These are phyloP conservation scores for Allolobophora icterica DNA, from an alignment of 2,888 invertebrate genomes.

Conservation along the genomic window DNA sequence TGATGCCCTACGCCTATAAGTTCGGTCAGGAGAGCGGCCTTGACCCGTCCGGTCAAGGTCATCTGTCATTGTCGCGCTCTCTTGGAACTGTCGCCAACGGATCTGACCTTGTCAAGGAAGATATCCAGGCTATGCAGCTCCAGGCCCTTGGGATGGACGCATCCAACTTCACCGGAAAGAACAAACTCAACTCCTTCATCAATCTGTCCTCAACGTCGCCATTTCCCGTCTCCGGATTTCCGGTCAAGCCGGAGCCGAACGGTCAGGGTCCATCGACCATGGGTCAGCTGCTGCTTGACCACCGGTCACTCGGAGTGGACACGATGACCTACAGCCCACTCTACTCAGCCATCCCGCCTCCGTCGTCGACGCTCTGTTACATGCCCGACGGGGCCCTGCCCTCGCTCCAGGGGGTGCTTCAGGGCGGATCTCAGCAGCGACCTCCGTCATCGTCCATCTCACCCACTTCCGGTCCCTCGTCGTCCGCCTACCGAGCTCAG, in stretches of 20 bases:
- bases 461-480: neutral
- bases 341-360: neutral
- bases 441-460: neutral
- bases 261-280: neutral
- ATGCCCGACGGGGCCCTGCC: neutral
- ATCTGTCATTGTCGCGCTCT: neutral
- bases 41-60: neutral
- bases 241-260: neutral
- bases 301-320: neutral
- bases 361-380: slow-evolving; percentile 4
- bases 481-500: neutral
- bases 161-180: neutral
- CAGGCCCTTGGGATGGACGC: neutral
- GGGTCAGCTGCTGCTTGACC: neutral
- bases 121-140: neutral
- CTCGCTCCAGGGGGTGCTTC: neutral
- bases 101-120: neutral
- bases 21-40: neutral
- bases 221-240: neutral
- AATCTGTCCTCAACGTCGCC: neutral
- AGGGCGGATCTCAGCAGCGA: neutral
- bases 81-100: neutral
- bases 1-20: slow-evolving; percentile 1
- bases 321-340: neutral
- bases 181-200: neutral